A percentile compares a stretch with the other conserved stretches of the same genome.
Evolutionary conservation across 2,797 vertebrate species (phyloP).

Genomic region (Rousettus madagascariensis): DNA sequence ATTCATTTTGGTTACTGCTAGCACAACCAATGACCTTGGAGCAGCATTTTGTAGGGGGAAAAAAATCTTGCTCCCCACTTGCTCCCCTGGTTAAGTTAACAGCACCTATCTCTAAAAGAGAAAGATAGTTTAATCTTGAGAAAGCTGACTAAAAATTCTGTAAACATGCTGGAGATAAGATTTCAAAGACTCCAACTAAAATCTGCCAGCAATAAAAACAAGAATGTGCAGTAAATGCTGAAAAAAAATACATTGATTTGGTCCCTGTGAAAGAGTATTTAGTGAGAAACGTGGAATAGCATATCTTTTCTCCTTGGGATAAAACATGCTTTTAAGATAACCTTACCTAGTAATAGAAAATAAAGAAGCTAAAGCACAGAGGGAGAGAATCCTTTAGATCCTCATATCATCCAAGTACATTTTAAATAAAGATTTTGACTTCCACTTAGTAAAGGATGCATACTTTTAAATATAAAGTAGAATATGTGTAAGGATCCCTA

Average conservation of each 20-base stretch:
- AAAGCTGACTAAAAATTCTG: conserved; percentile 67
- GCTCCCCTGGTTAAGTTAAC: not conserved
- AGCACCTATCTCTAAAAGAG: conserved; percentile 53
- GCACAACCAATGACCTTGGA: not conserved
- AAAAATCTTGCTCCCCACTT: not conserved
- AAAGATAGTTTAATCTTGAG: conserved; percentile 67
- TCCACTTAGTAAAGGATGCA: not conserved
- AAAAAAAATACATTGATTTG: conserved; percentile 1
- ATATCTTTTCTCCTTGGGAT: not conserved
- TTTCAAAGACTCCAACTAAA: conserved; percentile 64
- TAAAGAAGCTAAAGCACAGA: not conserved
- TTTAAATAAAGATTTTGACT: conserved; percentile 47
- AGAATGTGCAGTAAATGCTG: conserved; percentile 46
- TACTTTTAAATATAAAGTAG: not conserved
- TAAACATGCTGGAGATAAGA: conserved; percentile 71
- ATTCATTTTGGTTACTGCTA: not conserved
- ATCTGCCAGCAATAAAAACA: conserved; percentile 49
- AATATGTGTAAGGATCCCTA: not conserved
- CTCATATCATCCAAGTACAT: not conserved
- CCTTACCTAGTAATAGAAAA: conserved; percentile 20
- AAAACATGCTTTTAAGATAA: conserved; percentile 60
- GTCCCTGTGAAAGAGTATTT: conserved; percentile 21
- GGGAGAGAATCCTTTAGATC: not conserved
- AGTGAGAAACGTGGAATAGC: conserved; percentile 14
- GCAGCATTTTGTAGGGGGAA: not conserved